Evolutionary conservation across 2,888 invertebrate species (phyloP).

Genomic region (Dicyrtoma fusca): DNA sequence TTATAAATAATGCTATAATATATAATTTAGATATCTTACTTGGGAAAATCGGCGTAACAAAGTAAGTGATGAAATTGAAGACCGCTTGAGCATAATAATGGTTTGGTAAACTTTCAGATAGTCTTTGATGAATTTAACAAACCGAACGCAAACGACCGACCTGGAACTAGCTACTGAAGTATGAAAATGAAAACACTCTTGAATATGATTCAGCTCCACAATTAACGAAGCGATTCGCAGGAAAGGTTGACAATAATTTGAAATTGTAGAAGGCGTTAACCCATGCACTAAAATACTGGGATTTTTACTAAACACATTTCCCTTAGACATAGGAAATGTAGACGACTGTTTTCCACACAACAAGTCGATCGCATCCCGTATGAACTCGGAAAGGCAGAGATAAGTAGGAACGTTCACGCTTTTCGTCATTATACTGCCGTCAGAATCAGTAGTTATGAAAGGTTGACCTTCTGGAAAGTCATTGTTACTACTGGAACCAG

Average conservation of each 20-base stretch:
- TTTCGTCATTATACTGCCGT: background rate
- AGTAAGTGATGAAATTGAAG: slow-evolving; percentile 42
- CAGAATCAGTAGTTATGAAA: background rate
- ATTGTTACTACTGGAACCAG: background rate
- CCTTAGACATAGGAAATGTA: slow-evolving; percentile 37
- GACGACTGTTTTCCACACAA: slow-evolving; percentile 49
- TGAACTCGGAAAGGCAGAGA: slow-evolving; percentile 42
- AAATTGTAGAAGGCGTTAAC: slow-evolving; percentile 47
- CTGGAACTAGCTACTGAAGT: background rate
- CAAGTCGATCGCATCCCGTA: slow-evolving; percentile 49
- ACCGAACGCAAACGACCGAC: slow-evolving; percentile 39
- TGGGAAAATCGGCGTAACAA: slow-evolving; percentile 40
- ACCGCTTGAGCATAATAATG: slow-evolving; percentile 48
- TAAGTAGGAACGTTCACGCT: slow-evolving; percentile 20
- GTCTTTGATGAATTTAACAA: slow-evolving; percentile 47
- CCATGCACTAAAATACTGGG: slow-evolving; percentile 46
- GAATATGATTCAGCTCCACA: slow-evolving; percentile 26
- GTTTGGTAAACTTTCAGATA: slow-evolving; percentile 52
- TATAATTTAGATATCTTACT: slow-evolving; percentile 41
- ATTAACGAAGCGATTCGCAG: background rate
- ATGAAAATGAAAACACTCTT: slow-evolving; percentile 24
- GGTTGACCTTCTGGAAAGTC: background rate
- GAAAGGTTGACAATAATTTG: slow-evolving; percentile 39
- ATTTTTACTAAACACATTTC: slow-evolving; percentile 44
- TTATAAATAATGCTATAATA: slow-evolving; percentile 1